Percentiles rank a stretch among this genome's conserved stretches.
These are phyloP conservation scores for Leucoraja erinaceus DNA, from an alignment of 2,113 vertebrate species.

Conservation along the genomic window DNA sequence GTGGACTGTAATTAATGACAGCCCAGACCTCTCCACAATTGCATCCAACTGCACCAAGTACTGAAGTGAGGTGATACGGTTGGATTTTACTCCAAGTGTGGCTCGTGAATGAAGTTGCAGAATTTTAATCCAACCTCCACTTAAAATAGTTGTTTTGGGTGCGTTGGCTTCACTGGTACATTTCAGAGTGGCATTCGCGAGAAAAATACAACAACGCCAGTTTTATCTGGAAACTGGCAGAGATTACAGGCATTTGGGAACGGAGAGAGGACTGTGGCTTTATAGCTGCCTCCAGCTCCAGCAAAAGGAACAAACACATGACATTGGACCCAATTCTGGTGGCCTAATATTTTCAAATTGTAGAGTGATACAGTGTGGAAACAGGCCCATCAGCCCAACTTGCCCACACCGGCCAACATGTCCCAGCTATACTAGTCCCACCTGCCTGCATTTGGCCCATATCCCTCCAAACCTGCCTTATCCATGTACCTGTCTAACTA, in stretches of 20 bases:
- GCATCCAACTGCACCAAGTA: not conserved
- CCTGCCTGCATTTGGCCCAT: too few species aligned
- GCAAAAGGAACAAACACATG: not conserved
- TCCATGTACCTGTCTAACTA: too few species aligned
- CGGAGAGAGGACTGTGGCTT: not conserved
- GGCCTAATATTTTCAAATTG: not conserved
- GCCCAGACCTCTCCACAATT: not conserved
- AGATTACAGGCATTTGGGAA: not conserved
- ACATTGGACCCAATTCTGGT: not conserved
- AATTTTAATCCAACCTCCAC: not conserved
- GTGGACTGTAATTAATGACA: not conserved
- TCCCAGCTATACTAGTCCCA: too few species aligned
- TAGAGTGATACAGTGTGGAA: too few species aligned
- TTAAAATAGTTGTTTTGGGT: not conserved
- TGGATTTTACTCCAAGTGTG: not conserved
- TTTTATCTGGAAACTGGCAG: not conserved
- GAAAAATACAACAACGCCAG: not conserved
- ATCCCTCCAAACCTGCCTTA: too few species aligned
- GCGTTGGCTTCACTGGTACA: not conserved
- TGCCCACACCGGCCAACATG: too few species aligned
- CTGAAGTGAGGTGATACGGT: not conserved
- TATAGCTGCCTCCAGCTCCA: not conserved
- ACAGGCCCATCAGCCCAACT: too few species aligned
- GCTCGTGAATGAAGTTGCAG: not conserved
- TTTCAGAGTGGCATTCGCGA: not conserved